A percentile compares a stretch with the other conserved stretches of the same genome.
Evolutionary conservation across 2,888 invertebrate species (phyloP).

Genomic region (Hedya salicella): DNA sequence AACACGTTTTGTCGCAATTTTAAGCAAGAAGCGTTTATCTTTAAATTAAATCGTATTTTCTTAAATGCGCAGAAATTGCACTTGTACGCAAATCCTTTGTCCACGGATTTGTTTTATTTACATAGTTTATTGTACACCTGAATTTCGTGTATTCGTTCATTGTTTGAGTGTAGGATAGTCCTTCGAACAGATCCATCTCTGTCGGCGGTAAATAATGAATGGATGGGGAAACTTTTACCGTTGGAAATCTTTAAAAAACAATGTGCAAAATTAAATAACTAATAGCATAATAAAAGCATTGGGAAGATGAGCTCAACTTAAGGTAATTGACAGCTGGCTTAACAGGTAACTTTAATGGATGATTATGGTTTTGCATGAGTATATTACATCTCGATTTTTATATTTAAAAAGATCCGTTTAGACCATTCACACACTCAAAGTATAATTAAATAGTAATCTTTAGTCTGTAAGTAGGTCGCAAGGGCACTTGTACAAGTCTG

Average conservation of each 20-base stretch:
- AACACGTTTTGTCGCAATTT: not conserved
- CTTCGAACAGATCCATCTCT: slow-evolving; percentile 7
- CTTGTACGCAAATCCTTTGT: slow-evolving; percentile 1
- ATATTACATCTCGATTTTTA: too few species aligned
- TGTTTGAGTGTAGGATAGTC: not conserved
- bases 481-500: too few species aligned
- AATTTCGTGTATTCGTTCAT: not conserved
- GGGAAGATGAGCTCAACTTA: too few species aligned
- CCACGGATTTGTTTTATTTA: slow-evolving; percentile 7
- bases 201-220: slow-evolving; percentile 20
- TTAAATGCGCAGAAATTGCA: not conserved
- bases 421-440: too few species aligned
- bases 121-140: not conserved
- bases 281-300: too few species aligned
- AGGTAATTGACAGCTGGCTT: too few species aligned
- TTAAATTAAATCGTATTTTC: slow-evolving; percentile 13
- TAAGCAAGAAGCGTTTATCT: slow-evolving; percentile 9
- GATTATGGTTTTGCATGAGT: too few species aligned
- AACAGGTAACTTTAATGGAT: too few species aligned
- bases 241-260: slow-evolving; percentile 14
- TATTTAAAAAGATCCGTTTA: too few species aligned
- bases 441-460: too few species aligned
- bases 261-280: not conserved
- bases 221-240: slow-evolving; percentile 15
- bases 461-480: too few species aligned